Base-by-base conservation (phyloP, 2,113 vertebrate species). In the Cichladusa arquata region DNA sequence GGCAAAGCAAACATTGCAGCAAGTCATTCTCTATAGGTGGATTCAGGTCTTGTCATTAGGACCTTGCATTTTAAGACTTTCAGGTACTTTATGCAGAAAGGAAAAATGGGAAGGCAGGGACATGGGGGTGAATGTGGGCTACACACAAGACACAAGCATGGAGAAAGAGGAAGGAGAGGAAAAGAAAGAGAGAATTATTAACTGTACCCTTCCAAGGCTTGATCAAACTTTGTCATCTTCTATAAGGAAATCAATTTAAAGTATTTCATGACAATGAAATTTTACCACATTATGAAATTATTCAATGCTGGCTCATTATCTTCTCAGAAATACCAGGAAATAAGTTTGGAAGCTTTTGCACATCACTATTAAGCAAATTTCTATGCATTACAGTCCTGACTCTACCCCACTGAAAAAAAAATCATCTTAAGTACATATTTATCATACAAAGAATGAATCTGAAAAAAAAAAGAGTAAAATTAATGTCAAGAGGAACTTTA, bases 101-200 rank as follows among this genome's bases (percentile, higher is more conserved):
- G 8, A 29, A 17, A 25, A 54, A 58, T 0, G 1, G n/a, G 14
- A 78, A 56, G 14, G 40, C 3, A 7, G 8, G 25, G 5, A 2
- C 13, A 3, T 4, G 7, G 1, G 2, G 0, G 2, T 50, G 34
- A 31, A 31, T 1, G 5, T 8, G 12, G 9, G 3, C 19, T 54
- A 20, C 28, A 54, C 14, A 54, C 54, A 77, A 5, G 5, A 44
- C 33, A 50, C 5, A 31, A n/a, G 6, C 2, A 2, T 47, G 6
- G 6, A 14, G 12, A 22, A 62, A 61, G 5, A 70, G 5, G 25
- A 62, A n/a, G 4, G 23, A 81, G 20, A 69, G 3, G 11, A 65
- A 85, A 73, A 66, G 4, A 13, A 56, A 69, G 19, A 33, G 2
- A 38, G 1, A 45, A 33, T 67, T 54, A 40, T 61, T 25, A 90